A percentile compares a stretch with the other conserved stretches of the same genome.
phyloP scores from a whole-genome alignment of 2,797 vertebrate species.

The Centroberyx gerrardi region DNA sequence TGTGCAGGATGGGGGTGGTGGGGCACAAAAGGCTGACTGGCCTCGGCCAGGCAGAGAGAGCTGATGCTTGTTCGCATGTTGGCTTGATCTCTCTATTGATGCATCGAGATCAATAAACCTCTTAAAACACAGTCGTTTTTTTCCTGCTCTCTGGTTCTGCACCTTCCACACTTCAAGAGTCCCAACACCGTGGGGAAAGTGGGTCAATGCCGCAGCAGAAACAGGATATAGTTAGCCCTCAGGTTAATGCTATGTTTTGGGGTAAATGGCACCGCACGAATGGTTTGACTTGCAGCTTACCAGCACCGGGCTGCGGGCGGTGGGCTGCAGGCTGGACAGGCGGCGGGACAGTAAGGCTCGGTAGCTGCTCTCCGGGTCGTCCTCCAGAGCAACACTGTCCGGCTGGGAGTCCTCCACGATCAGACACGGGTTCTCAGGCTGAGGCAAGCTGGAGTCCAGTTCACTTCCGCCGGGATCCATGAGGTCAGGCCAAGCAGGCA shows the following conservation, averaged over 20 bases:
- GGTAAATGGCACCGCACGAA: too few relatives aligned
- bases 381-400: slow-evolving; percentile 87
- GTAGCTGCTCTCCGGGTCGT: slow-evolving; percentile 89
- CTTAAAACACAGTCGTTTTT: too few relatives aligned
- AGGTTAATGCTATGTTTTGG: too few relatives aligned
- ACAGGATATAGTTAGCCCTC: too few relatives aligned
- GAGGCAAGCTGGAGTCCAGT: slow-evolving; percentile 90
- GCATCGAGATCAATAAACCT: not conserved
- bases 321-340: slow-evolving; percentile 87
- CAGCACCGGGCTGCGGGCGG: slow-evolving; percentile 89
- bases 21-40: not conserved
- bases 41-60: too few relatives aligned
- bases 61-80: too few relatives aligned
- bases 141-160: too few relatives aligned
- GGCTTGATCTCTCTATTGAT: not conserved
- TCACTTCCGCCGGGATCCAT: slow-evolving; percentile 91
- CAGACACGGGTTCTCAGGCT: slow-evolving; percentile 90
- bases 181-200: not conserved
- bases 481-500: slow-evolving; percentile 39
- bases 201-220: not conserved
- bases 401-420: slow-evolving; percentile 96
- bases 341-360: slow-evolving; percentile 85
- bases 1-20: not conserved
- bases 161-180: not conserved
- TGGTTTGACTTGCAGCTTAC: slow-evolving; percentile 75